Evolutionary conservation across 2,113 vertebrate species (phyloP), one percentile per base, ranked within the genome.

Genomic region (Ctenodactylus gundi): DNA sequence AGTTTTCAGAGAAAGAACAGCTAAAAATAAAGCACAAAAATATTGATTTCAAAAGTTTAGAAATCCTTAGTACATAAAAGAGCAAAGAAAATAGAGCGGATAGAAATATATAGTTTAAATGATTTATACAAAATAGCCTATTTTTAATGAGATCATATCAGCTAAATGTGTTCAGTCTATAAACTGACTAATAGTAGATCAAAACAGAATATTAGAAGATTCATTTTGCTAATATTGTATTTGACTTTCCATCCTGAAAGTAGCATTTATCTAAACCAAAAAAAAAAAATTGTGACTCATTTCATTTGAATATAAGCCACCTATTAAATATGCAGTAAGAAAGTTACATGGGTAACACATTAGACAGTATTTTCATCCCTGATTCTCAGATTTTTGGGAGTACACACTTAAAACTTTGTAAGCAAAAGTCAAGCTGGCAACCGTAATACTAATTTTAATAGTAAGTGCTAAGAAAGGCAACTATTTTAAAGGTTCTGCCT

Each of bases 281-380:
- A 51, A 36, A n/a, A n/a, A n/a, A n/a, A n/a, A n/a, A n/a, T n/a
- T n/a, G n/a, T n/a, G 78, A 8, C 1, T 3, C 4, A 7, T 82
- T 89, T 58, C 46, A 65, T 53, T 11, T 41, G 39, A 39, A 51
- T 1, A 31, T 21, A 51, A 7, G 8, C 12, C 46, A 84, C 27
- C 29, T 46, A 36, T 64, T 46, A 36, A 77, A 44, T 23, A 34
- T 44, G 39, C 29, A 68, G 7, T 8, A 81, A 67, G 44, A n/a
- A 20, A 55, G 31, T 1, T 1, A 20, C 41, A 17, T 44, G 23
- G 10, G 3, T 11, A 82, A 1, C 10, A 21, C 15, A 36, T 46
- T 2, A 1, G n/a, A n/a, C n/a, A n/a, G 2, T 36, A 51, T n/a
- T 44, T 58, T 4, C 4, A n/a, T 29, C 12, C 14, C 15, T 23